These are phyloP conservation scores for Actenoides hombroni DNA, from an alignment of 2,113 vertebrate species.

Conservation along the genomic window DNA sequence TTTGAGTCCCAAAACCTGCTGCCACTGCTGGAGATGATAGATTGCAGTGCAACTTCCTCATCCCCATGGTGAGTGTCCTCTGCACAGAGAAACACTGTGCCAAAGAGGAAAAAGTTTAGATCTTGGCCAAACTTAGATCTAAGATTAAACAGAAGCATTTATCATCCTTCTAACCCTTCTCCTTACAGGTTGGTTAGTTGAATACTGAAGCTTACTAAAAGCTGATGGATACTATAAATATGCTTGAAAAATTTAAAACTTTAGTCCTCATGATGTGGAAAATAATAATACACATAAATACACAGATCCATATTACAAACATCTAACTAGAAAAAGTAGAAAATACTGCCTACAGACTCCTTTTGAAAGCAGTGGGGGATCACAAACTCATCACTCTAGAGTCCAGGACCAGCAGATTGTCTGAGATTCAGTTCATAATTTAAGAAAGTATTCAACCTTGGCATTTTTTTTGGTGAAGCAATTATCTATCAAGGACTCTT, in stretches of 20 bases:
- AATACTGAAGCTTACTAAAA: not conserved
- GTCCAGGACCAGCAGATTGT: not conserved
- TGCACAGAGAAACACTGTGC: not conserved
- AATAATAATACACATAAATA: not conserved
- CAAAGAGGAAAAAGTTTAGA: not conserved
- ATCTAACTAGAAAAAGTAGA: not conserved
- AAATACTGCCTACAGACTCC: not conserved
- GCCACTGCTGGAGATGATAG: not conserved
- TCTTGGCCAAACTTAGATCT: not conserved
- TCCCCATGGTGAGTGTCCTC: not conserved
- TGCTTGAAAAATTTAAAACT: not conserved
- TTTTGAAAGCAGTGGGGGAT: not conserved
- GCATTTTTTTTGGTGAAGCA: not conserved
- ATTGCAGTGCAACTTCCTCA: not conserved
- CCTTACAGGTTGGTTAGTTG: not conserved
- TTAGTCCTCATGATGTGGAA: not conserved
- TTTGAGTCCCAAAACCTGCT: not conserved
- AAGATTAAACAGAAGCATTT: not conserved
- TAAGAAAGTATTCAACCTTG: not conserved
- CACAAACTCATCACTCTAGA: not conserved
- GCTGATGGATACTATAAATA: not conserved
- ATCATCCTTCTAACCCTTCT: not conserved
- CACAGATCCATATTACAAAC: not conserved
- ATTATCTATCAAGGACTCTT: not conserved
- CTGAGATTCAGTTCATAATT: not conserved